phyloP scores from a whole-genome alignment of 2,113 vertebrate species.

The Apodemus speciosus region DNA sequence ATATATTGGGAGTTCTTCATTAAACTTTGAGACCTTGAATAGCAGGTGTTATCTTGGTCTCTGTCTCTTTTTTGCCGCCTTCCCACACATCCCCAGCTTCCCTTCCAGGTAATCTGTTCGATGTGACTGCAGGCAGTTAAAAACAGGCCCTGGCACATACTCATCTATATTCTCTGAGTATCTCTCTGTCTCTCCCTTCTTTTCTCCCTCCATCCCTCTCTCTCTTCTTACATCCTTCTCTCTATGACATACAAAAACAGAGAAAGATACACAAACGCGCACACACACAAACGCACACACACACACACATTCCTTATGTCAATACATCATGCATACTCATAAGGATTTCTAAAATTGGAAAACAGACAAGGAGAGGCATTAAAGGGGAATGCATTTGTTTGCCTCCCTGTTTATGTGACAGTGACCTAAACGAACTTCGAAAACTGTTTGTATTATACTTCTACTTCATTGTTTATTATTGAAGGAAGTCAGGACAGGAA shows the following conservation, averaged over 20 bases:
- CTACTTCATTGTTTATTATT: neutral
- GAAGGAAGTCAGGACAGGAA: neutral
- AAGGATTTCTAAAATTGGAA: neutral
- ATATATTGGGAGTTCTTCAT: no score
- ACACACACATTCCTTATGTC: neutral
- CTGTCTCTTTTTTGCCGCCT: no score
- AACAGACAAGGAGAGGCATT: neutral
- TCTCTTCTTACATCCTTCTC: neutral
- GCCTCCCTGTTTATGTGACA: neutral
- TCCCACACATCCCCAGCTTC: no score
- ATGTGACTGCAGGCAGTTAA: no score
- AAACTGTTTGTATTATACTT: neutral
- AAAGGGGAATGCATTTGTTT: neutral
- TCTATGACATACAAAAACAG: neutral
- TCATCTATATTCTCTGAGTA: accelerated
- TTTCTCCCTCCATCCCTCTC: neutral
- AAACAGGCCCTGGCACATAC: neutral
- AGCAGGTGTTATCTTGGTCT: no score
- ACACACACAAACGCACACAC: neutral
- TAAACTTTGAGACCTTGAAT: no score
- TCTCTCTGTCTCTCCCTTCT: neutral
- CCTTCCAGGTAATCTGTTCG: no score
- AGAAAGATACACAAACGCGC: neutral
- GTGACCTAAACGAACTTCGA: neutral
- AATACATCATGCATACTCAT: neutral